Percentiles rank a stretch among this genome's conserved stretches.
These are phyloP conservation scores for Coluber constrictor DNA, from an alignment of 2,797 vertebrate species.

Conservation along the genomic window DNA sequence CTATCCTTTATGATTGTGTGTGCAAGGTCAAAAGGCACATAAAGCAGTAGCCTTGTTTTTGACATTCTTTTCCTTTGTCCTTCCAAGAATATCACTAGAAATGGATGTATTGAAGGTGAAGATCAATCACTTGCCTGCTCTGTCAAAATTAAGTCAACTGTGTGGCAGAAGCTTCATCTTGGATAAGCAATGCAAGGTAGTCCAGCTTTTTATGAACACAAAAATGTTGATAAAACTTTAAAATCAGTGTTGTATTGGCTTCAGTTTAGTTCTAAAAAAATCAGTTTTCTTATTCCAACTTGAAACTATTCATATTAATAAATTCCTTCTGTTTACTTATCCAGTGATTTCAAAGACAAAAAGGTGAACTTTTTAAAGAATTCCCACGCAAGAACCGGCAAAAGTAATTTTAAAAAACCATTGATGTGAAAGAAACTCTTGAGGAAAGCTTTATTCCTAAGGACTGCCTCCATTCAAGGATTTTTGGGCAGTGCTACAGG, in stretches of 20 bases:
- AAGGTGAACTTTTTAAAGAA: neutral
- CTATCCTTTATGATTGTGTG: neutral
- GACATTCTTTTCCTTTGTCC: neutral
- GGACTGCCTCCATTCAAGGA: neutral
- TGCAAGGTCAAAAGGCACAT: neutral
- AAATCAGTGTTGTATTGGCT: neutral
- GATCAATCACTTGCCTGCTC: neutral
- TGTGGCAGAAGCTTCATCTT: neutral
- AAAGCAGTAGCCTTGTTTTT: neutral
- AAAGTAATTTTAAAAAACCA: neutral
- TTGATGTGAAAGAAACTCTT: neutral
- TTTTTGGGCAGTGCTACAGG: neutral
- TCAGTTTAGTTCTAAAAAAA: neutral
- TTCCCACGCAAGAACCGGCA: neutral
- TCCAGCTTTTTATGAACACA: neutral
- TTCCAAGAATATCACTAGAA: neutral
- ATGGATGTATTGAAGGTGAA: neutral
- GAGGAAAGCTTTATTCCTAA: neutral
- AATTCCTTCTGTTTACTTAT: neutral
- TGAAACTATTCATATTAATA: neutral
- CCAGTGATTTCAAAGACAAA: neutral
- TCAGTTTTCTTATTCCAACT: neutral
- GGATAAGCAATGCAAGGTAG: neutral
- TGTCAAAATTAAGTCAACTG: neutral
- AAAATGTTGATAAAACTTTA: neutral